Base-by-base conservation (phyloP, 1,140 invertebrate species). In the Bombus waltoni region DNA sequence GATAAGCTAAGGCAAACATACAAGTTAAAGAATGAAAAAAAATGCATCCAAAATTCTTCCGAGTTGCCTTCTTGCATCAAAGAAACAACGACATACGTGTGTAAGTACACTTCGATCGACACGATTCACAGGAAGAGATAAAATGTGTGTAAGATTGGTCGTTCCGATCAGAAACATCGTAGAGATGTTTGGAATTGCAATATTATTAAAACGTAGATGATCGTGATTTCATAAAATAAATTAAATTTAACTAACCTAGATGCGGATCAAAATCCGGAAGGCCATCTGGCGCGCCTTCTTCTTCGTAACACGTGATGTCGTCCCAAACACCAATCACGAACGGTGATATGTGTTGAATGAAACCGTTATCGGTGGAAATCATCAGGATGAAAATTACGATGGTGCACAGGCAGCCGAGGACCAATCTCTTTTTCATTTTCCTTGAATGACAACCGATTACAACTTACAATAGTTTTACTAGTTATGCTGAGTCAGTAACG, bases 271-370 rank as follows among this genome's bases (percentile, higher is more conserved):
- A 93, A 13, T 87, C 79, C n/a, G 82, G 81, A 35, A 93, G 81
- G 9, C 90, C 80, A 65, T 92, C 81, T 2, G 40, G 35, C 1
- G 83, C 85, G 3, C 83, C 91, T 0, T 74, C 10, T 76, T 90
- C 74, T 18, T 92, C 82, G 62, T 95, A 95, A 42, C 94, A 95
- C 13, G 88, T 91, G 47, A 94, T 92, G 68, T 93, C 92, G 15
- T 87, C 68, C 32, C 83, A 74, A 1, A 81, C 59, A 0, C 44
- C 65, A 40, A 79, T 38, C 6, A 91, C 32, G 25, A 92, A 92
- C 0, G 81, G 89, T 11, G 82, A 74, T 32, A 94, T 68, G 32
- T 80, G 91, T 75, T 88, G 78, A 25, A 91, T 81, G 25, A 93
- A 77, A 22, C 88, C 87, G 22, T 71, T 81, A n/a, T 93, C 86